Base-by-base conservation (phyloP, 1,140 invertebrate species). In the Ruditapes philippinarum region DNA sequence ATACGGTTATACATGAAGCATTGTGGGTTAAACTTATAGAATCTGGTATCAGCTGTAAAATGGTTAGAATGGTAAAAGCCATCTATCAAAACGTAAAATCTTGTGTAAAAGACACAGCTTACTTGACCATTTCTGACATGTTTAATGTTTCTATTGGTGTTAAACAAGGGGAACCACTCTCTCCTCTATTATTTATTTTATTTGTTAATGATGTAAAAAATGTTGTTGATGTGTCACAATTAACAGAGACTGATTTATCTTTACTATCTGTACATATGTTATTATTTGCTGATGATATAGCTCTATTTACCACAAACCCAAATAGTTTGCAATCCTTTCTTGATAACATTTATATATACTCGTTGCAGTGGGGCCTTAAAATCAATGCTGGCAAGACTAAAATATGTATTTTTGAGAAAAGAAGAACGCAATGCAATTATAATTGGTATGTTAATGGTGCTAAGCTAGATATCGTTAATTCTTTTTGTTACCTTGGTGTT, bases 1-100 rank as follows among this genome's bases (percentile, higher is more conserved):
- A n/a, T n/a, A n/a, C n/a, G n/a, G n/a, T n/a, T n/a, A n/a, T n/a
- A n/a, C n/a, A n/a, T n/a, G n/a, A n/a, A 42, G 80, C 60, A 40
- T 68, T 83, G 28, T 83, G 80, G 57, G 33, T 83, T 45, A 83
- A 65, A 38, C 14, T 83, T 14, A 19, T 68, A 12, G 14, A 83
- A 83, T 14, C 22, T 12, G 80, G 80, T 65, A 40, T 68, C n/a
- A 83, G 60, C 49, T 65, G 76, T 79, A 79, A 54, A 79, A 79
- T 79, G 42, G 25, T 79, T 28, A 79, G 14, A 19, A 79, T 57
- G 42, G 36, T 79, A 31, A 79, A 79, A 79, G 25, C 14, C 25
- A 79, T 79, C 28, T 79, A 79, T 54, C 51, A 36, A 25, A 14
- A 33, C 54, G 76, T 79, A 7, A 25, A 57, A 36, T 54, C 45